Evolutionary conservation across 2,113 vertebrate species (phyloP), one percentile per base, ranked within the genome.

Genomic region (Mirounga angustirostris): DNA sequence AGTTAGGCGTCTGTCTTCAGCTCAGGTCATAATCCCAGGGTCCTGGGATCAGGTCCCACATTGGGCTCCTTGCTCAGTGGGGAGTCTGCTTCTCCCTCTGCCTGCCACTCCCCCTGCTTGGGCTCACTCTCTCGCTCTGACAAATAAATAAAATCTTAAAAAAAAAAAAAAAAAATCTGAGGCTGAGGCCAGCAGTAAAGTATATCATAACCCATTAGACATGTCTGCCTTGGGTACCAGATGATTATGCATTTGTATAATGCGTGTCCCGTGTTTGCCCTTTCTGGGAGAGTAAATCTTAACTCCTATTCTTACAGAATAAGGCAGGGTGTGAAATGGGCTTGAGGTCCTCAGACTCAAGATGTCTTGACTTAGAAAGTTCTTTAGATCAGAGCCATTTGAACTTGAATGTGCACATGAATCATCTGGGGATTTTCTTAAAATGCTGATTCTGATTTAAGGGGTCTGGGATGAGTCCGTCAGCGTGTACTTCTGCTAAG

Each of bases 301-400:
- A 81, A 61, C 40, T 88, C 33, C 4, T 24, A 1, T 90, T 79
- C 56, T 65, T 71, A 54, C 3, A 22, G n/a, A 43, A 1, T n/a
- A 69, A 74, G n/a, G 10, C 33, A 67, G 71, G 82, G 24, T 11
- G 52, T 69, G 26, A 76, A 78, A 50, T 54, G 59, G 30, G 65
- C 36, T 63, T 43, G 33, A 73, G 15, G 67, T 73, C 26, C 40
- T 83, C 69, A 67, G 58, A 46, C 43, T 78, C 14, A 46, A 46
- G 46, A 46, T 52, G 18, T 63, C 52, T 40, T 83, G 22, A 52
- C 59, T 79, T 93, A 33, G 16, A 82, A 94, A 61, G 21, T 59
- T 97, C 28, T 86, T 89, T 91, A 93, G 63, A n/a, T 18, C 61
- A 56, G 56, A 95, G 73, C 10, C 89, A 50, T 90, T 90, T 58